Base-by-base conservation (phyloP, 2,888 invertebrate species). In the Pharmacophagus antenor region DNA sequence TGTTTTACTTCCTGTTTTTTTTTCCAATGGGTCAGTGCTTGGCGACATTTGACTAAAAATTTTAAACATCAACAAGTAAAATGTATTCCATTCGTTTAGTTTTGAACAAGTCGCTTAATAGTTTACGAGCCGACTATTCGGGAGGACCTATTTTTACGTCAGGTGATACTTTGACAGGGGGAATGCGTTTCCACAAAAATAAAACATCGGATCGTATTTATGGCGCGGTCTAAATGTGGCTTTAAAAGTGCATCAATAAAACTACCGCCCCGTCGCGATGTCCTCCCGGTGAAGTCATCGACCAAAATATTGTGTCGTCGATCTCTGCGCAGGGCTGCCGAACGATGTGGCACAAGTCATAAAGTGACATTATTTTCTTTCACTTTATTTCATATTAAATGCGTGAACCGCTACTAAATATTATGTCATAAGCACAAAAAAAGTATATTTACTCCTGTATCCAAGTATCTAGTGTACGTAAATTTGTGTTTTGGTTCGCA, bases 261-360 rank as follows among this genome's bases (percentile, higher is more conserved):
- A 79, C 72, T 71, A 71, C 72, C 68, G 71, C 71, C 64, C 69
- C 49, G 61, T 58, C 65, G 63, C 67, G 66, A 68, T 73, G 67
- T 71, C 67, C 66, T 67, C 53, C 63, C 66, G 71, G 74, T 88
- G 88, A 87, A 82, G 82, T 88, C 88, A 88, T 80, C 83, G 81
- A 72, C 78, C 63, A 66, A 75, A 81, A 83, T 82, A 80, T 68
- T 66, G 62, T 57, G 61, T 25, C 56, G 44, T 15, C 47, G 23
- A 42, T 6, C 17, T 47, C 27, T 60, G 15, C 15, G 12, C 10
- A 61, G 58, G 63, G 66, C 48, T 65, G 63, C 49, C 56, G 20
- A 17, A 10, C 31, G 10, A 31, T 31, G 15, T 12, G 15, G 15
- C 31, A 10, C 31, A 8, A 12, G 15, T 10, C 12, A 12, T 31